Conservation (phyloP, 1,140 invertebrate species). For the Tetramorium parvispinum region DNA sequence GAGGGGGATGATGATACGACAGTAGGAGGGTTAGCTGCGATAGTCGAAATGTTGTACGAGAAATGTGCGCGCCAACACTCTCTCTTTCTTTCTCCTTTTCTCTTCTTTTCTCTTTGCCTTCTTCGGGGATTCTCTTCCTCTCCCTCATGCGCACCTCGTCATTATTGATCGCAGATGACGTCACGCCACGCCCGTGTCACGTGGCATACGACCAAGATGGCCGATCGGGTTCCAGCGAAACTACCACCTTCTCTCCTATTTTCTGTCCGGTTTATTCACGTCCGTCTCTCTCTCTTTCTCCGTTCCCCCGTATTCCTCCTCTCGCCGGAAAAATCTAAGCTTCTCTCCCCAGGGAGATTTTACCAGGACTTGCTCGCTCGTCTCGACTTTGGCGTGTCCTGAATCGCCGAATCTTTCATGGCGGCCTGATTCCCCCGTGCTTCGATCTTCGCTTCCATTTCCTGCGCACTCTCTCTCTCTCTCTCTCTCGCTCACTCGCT, state of each 20-base stretch:
- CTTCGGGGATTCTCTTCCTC: conserved; percentile 44
- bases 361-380: conserved; percentile 18
- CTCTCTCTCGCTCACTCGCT: background rate
- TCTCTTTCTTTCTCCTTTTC: conserved; percentile 36
- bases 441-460: conserved; percentile 40
- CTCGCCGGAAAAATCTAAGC: conserved; percentile 42
- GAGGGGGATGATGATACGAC: background rate
- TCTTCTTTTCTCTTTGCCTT: conserved; percentile 44
- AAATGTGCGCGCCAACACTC: conserved; percentile 19
- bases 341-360: background rate
- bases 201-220: conserved; percentile 82
- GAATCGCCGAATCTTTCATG: conserved; percentile 3
- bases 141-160: conserved; percentile 73
- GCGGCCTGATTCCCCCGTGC: background rate
- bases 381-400: conserved; percentile 7
- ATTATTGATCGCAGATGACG: conserved; percentile 85
- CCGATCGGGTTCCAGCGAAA: conserved; percentile 72
- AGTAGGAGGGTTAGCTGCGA: background rate
- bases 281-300: conserved; percentile 32
- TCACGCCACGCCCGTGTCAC: conserved; percentile 85
- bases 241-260: conserved; percentile 58
- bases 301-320: conserved; percentile 25
- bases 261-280: conserved; percentile 23
- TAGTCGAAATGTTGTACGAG: conserved; percentile 32
- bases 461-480: conserved; percentile 21